phyloP scores from a whole-genome alignment of 2,797 vertebrate species.

The Enteromius treurensis region DNA sequence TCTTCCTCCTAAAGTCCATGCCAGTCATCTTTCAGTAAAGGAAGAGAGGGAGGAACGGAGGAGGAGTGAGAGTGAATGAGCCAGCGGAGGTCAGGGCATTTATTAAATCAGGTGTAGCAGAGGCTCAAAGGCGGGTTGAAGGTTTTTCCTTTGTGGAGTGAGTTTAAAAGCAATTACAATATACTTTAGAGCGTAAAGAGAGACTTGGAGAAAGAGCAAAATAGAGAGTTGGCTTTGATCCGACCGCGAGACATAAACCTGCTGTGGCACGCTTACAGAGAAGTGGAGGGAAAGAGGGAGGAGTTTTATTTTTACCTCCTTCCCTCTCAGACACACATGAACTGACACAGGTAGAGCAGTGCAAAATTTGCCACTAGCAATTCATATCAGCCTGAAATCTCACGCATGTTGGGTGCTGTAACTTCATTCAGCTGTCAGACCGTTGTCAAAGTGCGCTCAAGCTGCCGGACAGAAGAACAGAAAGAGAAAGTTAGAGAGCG shows the following conservation, averaged over 20 bases:
- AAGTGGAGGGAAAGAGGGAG: slow-evolving; percentile 49
- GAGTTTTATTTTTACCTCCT: slow-evolving; percentile 24
- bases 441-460: neutral
- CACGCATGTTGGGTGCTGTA: slow-evolving; percentile 25
- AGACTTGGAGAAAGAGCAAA: slow-evolving; percentile 36
- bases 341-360: slow-evolving; percentile 51
- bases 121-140: slow-evolving; percentile 31
- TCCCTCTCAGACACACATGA: slow-evolving; percentile 31
- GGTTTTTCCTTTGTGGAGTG: slow-evolving; percentile 40
- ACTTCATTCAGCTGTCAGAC: slow-evolving; percentile 52
- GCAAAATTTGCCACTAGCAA: slow-evolving; percentile 52
- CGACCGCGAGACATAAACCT: slow-evolving; percentile 49
- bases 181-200: slow-evolving; percentile 28
- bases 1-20: neutral
- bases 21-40: slow-evolving; percentile 28
- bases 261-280: slow-evolving; percentile 54
- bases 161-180: slow-evolving; percentile 35
- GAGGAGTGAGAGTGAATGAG: slow-evolving; percentile 22
- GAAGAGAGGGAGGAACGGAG: neutral
- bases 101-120: slow-evolving; percentile 34
- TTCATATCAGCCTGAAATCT: slow-evolving; percentile 39
- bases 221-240: slow-evolving; percentile 34
- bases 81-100: neutral
- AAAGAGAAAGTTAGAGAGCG: neutral
- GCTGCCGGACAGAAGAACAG: slow-evolving; percentile 10